These are phyloP conservation scores for Zaprionus camerounensis DNA, from an alignment of 1,140 invertebrate genomes.

Conservation along the genomic window DNA sequence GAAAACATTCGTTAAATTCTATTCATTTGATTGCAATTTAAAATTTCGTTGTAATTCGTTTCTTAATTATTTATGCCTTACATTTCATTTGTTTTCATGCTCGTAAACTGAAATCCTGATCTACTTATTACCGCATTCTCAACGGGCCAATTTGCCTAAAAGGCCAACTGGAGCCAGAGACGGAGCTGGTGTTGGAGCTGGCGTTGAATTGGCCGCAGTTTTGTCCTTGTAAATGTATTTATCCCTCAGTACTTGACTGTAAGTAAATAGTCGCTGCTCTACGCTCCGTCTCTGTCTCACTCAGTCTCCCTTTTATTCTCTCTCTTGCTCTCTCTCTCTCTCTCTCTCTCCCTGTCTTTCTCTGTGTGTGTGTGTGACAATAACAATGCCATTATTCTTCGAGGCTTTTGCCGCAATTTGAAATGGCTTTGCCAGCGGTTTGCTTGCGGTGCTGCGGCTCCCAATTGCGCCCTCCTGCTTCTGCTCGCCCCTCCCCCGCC, in stretches of 20 bases:
- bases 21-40: background rate
- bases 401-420: constrained; percentile 53
- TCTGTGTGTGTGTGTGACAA: constrained; percentile 40
- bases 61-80: constrained; percentile 8
- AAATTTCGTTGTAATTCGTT: constrained; percentile 1
- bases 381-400: constrained; percentile 57
- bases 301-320: constrained; percentile 1
- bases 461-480: background rate
- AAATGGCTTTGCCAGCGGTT: constrained; percentile 50
- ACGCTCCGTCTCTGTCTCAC: constrained; percentile 1
- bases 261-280: constrained; percentile 28
- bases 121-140: constrained; percentile 6
- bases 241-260: constrained; percentile 43
- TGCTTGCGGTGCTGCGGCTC: constrained; percentile 34
- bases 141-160: constrained; percentile 44
- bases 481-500: background rate
- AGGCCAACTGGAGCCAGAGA: constrained; percentile 14
- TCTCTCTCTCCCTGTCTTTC: background rate
- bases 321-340: background rate
- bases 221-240: constrained; percentile 46
- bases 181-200: background rate
- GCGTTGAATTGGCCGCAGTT: constrained; percentile 35
- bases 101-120: constrained; percentile 6
- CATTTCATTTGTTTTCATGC: constrained; percentile 7
- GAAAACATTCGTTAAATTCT: too few relatives aligned